Conservation (phyloP, 2,113 vertebrate species). For the Eira barbara region DNA sequence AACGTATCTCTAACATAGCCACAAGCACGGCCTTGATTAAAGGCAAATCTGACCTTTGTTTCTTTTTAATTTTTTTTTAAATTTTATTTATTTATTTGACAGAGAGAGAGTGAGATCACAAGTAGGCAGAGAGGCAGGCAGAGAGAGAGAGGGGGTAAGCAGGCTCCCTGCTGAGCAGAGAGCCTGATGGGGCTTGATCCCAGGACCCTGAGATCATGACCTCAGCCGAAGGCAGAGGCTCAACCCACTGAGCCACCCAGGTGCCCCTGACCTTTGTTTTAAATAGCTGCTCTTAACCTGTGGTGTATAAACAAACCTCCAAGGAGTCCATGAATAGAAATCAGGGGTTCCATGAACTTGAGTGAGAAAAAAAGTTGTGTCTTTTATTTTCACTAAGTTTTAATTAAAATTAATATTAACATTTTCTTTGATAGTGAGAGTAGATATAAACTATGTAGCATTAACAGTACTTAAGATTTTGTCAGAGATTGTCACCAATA, state of each 20-base stretch:
- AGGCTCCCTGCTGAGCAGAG: too few relatives aligned
- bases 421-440: background rate
- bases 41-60: background rate
- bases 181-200: too few relatives aligned
- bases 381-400: background rate
- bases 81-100: too few relatives aligned
- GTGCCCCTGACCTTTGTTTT: background rate
- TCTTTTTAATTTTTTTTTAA: background rate
- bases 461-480: background rate
- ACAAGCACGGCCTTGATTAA: background rate
- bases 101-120: too few relatives aligned
- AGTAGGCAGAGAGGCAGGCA: too few relatives aligned
- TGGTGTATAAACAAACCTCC: background rate
- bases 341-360: background rate
- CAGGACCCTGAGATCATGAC: too few relatives aligned
- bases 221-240: too few relatives aligned
- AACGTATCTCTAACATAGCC: background rate
- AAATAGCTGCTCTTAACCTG: background rate
- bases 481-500: background rate
- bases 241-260: too few relatives aligned
- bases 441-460: background rate
- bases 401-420: background rate
- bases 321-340: background rate
- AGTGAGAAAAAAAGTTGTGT: background rate
- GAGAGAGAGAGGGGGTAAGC: too few relatives aligned